A percentile compares a stretch with the other conserved stretches of the same genome.
phyloP scores from a whole-genome alignment of 2,888 invertebrate species.

The Boloria euphrosyne region DNA sequence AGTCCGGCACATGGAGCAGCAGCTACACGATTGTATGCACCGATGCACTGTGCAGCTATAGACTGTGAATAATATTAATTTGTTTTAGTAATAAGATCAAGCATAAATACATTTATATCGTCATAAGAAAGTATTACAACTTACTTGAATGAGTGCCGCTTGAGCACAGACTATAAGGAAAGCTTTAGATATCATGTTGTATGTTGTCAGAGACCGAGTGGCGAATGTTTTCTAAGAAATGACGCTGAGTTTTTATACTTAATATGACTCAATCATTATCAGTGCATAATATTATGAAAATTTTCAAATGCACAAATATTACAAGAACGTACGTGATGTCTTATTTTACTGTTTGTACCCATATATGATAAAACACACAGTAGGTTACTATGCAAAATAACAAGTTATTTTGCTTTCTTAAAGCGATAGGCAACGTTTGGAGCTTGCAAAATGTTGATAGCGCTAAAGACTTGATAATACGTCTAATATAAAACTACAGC shows the following conservation, averaged over 20 bases:
- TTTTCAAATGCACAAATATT: neutral
- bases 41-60: conserved; percentile 42
- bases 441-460: conserved; percentile 4
- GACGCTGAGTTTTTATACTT: neutral
- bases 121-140: neutral
- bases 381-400: conserved; percentile 7
- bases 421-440: neutral
- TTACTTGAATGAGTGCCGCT: conserved; percentile 46
- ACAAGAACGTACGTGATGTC: conserved; percentile 1
- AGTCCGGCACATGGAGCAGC: neutral
- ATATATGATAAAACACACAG: neutral
- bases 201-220: neutral
- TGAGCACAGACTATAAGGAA: conserved; percentile 45
- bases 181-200: conserved; percentile 43
- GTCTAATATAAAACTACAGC: conserved; percentile 1
- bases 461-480: neutral
- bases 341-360: neutral
- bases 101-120: too few species aligned
- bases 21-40: conserved; percentile 13
- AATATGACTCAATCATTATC: neutral
- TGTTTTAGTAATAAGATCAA: neutral
- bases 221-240: conserved; percentile 12
- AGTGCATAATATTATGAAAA: neutral
- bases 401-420: neutral
- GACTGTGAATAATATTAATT: conserved; percentile 33